Evolutionary conservation across 2,888 invertebrate species (phyloP).

Genomic region (Leucophenga maculata): DNA sequence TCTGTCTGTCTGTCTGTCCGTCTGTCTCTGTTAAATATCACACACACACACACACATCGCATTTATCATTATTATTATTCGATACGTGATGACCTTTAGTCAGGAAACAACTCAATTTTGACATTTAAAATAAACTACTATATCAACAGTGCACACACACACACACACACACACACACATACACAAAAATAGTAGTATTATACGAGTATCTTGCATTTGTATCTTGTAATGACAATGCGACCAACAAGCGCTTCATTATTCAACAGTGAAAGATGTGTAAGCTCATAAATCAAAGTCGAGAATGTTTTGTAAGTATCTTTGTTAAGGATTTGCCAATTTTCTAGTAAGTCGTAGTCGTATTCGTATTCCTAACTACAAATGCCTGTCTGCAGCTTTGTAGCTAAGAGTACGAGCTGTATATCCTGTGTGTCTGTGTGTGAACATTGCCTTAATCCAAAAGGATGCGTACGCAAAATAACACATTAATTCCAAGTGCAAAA

Average conservation of each 20-base stretch:
- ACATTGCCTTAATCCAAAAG: constrained; percentile 2
- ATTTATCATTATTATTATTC: constrained; percentile 21
- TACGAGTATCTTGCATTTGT: no score
- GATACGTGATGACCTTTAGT: constrained; percentile 13
- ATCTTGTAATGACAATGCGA: background rate
- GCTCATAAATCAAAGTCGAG: constrained; percentile 30
- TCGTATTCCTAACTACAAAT: background rate
- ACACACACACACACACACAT: no score
- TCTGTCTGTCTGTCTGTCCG: no score
- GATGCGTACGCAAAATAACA: constrained; percentile 3
- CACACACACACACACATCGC: background rate
- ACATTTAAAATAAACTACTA: constrained; percentile 13
- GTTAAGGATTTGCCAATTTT: constrained; percentile 19
- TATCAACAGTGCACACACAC: no score
- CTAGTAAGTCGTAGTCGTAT: background rate
- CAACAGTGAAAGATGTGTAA: constrained; percentile 14
- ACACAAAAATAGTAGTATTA: no score
- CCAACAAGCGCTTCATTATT: constrained; percentile 26
- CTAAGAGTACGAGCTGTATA: no score
- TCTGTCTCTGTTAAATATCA: no score
- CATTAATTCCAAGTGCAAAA: constrained; percentile 10
- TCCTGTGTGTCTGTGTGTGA: background rate
- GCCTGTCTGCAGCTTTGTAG: background rate
- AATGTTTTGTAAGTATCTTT: constrained; percentile 18
- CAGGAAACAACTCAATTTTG: constrained; percentile 14